These are phyloP conservation scores for Strigamia transsilvanica DNA, from an alignment of 2,888 invertebrate species.

Conservation along the genomic window DNA sequence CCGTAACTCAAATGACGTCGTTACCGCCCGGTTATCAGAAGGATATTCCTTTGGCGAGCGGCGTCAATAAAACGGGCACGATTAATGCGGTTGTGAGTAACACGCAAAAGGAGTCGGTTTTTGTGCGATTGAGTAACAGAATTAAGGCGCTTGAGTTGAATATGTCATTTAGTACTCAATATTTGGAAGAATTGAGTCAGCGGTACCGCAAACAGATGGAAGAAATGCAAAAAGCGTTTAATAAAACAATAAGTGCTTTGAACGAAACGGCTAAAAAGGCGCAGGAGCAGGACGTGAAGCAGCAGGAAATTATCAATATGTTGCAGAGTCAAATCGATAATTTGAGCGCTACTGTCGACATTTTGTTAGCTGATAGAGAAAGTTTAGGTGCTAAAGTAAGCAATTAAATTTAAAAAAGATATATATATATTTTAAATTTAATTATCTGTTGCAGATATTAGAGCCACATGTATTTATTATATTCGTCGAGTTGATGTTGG, in stretches of 20 bases:
- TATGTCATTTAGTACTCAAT: constrained; percentile 95
- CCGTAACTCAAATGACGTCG: neutral
- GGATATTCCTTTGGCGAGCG: neutral
- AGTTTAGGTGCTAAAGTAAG: constrained; percentile 57
- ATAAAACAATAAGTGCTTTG: constrained; percentile 76
- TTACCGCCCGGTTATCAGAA: neutral
- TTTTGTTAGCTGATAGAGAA: constrained; percentile 57
- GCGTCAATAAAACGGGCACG: neutral
- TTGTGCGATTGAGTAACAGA: constrained; percentile 91
- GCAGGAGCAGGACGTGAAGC: constrained; percentile 67
- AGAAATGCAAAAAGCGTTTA: constrained; percentile 86
- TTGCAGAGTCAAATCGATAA: constrained; percentile 58
- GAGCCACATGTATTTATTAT: constrained; percentile 62
- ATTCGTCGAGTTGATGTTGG: constrained; percentile 61
- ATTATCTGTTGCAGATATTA: constrained; percentile 58
- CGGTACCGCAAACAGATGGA: constrained; percentile 96
- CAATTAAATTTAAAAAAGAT: neutral
- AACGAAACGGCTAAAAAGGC: constrained; percentile 67
- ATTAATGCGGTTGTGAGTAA: neutral
- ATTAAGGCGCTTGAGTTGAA: constrained; percentile 96
- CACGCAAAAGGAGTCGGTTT: constrained; percentile 89
- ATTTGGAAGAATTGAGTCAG: constrained; percentile 93
- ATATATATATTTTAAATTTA: no score
- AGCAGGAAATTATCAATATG: constrained; percentile 58
- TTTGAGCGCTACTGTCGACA: constrained; percentile 55